These are phyloP conservation scores for Pachyramphus minor DNA, from an alignment of 2,113 vertebrate genomes.

Conservation along the genomic window DNA sequence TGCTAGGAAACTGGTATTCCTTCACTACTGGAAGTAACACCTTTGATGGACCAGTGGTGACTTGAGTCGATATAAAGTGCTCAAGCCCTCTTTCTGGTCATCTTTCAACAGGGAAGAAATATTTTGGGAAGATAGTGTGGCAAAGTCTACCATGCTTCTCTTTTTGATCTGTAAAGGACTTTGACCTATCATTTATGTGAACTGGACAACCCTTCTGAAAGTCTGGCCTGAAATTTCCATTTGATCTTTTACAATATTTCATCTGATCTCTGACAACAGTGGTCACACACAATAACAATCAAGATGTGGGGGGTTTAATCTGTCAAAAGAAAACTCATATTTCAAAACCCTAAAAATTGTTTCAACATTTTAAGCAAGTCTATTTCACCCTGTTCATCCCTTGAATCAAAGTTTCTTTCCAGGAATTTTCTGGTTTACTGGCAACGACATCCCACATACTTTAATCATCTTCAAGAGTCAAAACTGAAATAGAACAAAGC, in stretches of 20 bases:
- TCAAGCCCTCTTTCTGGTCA: background rate
- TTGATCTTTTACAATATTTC: background rate
- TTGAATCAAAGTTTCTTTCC: background rate
- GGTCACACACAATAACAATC: background rate
- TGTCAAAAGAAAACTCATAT: background rate
- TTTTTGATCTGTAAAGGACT: background rate
- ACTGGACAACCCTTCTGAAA: background rate
- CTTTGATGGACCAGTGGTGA: background rate
- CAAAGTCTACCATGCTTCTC: background rate
- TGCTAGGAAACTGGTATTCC: background rate
- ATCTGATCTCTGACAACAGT: background rate
- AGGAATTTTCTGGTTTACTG: background rate
- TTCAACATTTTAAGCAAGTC: background rate
- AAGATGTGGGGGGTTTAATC: background rate
- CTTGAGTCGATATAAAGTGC: background rate
- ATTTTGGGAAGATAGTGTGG: background rate
- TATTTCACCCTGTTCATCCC: background rate
- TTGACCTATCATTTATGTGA: background rate
- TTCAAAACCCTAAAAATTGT: background rate
- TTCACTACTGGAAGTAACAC: background rate
- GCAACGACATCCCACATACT: background rate
- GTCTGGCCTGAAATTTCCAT: background rate
- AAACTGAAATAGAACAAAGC: background rate
- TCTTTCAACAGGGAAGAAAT: background rate
- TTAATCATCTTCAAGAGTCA: slow-evolving; percentile 15